Evolutionary conservation across 2,888 invertebrate species (phyloP).

Genomic region (Heliconius aoede): DNA sequence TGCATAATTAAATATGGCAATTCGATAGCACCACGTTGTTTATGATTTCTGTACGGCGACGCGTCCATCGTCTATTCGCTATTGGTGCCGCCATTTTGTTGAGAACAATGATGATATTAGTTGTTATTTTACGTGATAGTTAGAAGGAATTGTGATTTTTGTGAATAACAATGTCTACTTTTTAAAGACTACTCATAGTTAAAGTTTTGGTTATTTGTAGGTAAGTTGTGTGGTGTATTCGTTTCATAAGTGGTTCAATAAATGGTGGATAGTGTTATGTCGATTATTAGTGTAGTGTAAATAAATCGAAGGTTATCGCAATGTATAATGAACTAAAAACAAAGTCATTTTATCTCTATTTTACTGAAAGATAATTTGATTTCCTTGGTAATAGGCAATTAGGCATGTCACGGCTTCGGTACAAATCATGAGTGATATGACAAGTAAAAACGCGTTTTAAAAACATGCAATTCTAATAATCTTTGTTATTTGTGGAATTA

Average conservation of each 20-base stretch:
- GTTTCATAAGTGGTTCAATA: conserved; percentile 15
- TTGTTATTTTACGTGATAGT: conserved; percentile 42
- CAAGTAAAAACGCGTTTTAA: neutral
- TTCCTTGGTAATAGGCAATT: neutral
- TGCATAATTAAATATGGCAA: neutral
- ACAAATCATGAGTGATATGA: neutral
- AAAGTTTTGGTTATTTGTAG: conserved; percentile 44
- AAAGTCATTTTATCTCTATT: conserved; percentile 12
- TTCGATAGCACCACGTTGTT: conserved; percentile 15
- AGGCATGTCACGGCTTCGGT: neutral
- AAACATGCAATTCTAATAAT: neutral
- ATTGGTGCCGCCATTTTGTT: conserved; percentile 47
- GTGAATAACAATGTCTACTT: conserved; percentile 41
- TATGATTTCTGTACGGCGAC: conserved; percentile 5
- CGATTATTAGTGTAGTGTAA: conserved; percentile 2
- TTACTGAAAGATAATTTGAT: neutral
- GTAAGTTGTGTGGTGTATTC: conserved; percentile 42
- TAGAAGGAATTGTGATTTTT: conserved; percentile 41
- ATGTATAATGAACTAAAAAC: neutral
- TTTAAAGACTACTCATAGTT: conserved; percentile 36
- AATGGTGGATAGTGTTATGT: conserved; percentile 8
- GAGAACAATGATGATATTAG: conserved; percentile 33
- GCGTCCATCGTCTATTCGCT: conserved; percentile 3
- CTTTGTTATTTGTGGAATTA: neutral
- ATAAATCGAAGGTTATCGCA: neutral